Base-by-base conservation (phyloP, 2,797 vertebrate genomes). In the Poecilia velifera region DNA sequence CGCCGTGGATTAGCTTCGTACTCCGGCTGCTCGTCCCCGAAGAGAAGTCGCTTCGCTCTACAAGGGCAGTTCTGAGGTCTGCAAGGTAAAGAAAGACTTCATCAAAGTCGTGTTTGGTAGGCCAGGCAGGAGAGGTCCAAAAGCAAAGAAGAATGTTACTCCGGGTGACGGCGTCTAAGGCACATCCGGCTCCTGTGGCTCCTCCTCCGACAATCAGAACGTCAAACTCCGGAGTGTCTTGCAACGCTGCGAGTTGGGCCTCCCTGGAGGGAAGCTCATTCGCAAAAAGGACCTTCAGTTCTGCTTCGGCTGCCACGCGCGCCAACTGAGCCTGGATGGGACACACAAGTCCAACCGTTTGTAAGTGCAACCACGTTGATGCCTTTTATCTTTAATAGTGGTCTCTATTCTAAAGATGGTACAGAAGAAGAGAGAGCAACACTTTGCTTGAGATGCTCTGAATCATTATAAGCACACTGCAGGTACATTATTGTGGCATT, bases 1-100 rank as follows among this genome's bases (percentile, higher is more conserved):
- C 98, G n/a, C 98, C 98, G 10, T 99, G 98, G 95, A 99, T 98
- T 88, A 99, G 96, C 93, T 99, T 99, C 89, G 98, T 99, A 86
- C 98, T 98, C 83, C 97, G 96, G 93, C 98, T 99, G 96, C 98
- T 99, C 45, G 98, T 98, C 84, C 98, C 98, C 0, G 98, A 98
- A 72, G 98, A 98, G 95, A 99, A 99, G 93, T 99, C 98, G 88
- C 94, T 96, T 92, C 97, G 96, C 94, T 99, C 98, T 70, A 99
- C 96, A 77, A 99, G 96, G 82, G 98, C 98, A 79, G 98, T 98
- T 94, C 97, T 98, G 53, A 99, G 97, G 96, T 98, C 98, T 99
- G 92, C 1, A 80, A 87, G 53, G 12, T 16, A 28, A 71, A 22
- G 25, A 18, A 28, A 45, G 41, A 71, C 68, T n/a, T 46, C 13